These are phyloP conservation scores for Eurytoma adleriae DNA, from an alignment of 2,888 invertebrate genomes.

Conservation along the genomic window DNA sequence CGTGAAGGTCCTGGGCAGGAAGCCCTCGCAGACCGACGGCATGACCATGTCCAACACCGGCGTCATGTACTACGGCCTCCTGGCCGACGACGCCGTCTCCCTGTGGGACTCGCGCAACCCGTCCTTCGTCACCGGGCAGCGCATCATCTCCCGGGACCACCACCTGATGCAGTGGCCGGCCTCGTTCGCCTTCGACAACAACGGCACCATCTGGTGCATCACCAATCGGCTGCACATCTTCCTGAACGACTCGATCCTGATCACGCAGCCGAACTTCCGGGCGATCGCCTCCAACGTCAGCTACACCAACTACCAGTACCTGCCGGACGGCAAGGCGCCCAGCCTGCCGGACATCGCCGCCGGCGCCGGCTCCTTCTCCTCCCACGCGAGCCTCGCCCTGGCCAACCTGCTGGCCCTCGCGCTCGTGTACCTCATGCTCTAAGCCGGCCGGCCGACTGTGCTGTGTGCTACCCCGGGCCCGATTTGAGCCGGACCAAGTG, in stretches of 20 bases:
- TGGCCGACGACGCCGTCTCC: constrained; percentile 83
- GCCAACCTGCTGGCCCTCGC: constrained; percentile 67
- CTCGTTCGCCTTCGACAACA: constrained; percentile 82
- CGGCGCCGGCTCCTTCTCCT: constrained; percentile 61
- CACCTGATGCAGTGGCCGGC: constrained; percentile 86
- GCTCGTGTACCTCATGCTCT: constrained; percentile 70
- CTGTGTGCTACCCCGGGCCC: too few species aligned
- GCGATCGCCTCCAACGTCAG: constrained; percentile 79
- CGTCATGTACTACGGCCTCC: constrained; percentile 83
- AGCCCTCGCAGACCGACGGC: constrained; percentile 84
- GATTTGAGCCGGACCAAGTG: too few species aligned
- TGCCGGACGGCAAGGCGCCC: constrained; percentile 65
- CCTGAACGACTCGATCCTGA: constrained; percentile 80
- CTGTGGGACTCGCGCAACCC: constrained; percentile 84
- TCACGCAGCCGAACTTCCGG: constrained; percentile 82
- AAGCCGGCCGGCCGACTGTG: background rate
- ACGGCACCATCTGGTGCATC: constrained; percentile 82
- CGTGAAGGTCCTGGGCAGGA: constrained; percentile 81
- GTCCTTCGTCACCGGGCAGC: constrained; percentile 79
- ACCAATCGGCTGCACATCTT: constrained; percentile 84
- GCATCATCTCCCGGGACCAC: constrained; percentile 82
- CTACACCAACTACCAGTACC: constrained; percentile 82
- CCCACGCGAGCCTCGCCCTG: constrained; percentile 70
- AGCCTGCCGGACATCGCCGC: constrained; percentile 64
- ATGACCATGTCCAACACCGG: constrained; percentile 87